These are phyloP conservation scores for Rhabdophis nuchalis DNA, from an alignment of 2,797 vertebrate species.

Conservation along the genomic window DNA sequence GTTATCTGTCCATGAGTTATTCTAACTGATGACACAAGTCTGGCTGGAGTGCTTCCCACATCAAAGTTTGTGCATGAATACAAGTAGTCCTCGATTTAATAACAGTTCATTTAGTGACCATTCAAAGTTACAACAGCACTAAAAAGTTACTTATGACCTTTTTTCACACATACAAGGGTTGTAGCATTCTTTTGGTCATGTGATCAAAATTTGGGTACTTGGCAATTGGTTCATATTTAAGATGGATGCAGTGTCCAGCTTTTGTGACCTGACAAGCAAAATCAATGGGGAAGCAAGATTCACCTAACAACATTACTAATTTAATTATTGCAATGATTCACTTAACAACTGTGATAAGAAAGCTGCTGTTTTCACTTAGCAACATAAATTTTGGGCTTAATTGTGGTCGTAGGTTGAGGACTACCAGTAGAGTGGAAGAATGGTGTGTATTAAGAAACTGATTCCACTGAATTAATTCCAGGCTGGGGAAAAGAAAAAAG, in stretches of 20 bases:
- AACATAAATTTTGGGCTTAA: not conserved
- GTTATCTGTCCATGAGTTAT: too few species aligned
- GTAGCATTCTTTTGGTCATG: not conserved
- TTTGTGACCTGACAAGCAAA: not conserved
- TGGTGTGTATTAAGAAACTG: not conserved
- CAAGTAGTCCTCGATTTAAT: not conserved
- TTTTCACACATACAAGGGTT: not conserved
- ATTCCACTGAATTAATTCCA: not conserved
- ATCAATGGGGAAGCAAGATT: not conserved
- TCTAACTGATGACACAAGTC: not conserved
- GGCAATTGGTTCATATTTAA: not conserved
- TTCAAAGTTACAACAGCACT: not conserved
- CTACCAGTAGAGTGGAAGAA: not conserved
- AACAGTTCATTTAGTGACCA: not conserved
- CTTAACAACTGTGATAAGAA: not conserved
- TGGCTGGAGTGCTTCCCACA: not conserved
- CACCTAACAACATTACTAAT: not conserved
- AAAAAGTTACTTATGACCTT: not conserved
- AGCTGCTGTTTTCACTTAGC: not conserved
- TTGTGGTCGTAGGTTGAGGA: not conserved
- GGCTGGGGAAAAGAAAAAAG: not conserved
- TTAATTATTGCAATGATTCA: not conserved
- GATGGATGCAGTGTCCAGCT: not conserved
- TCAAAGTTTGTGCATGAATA: not conserved
- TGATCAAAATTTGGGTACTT: not conserved